phyloP scores from a whole-genome alignment of 2,888 invertebrate genomes.

The Ichneumon xanthorius region DNA sequence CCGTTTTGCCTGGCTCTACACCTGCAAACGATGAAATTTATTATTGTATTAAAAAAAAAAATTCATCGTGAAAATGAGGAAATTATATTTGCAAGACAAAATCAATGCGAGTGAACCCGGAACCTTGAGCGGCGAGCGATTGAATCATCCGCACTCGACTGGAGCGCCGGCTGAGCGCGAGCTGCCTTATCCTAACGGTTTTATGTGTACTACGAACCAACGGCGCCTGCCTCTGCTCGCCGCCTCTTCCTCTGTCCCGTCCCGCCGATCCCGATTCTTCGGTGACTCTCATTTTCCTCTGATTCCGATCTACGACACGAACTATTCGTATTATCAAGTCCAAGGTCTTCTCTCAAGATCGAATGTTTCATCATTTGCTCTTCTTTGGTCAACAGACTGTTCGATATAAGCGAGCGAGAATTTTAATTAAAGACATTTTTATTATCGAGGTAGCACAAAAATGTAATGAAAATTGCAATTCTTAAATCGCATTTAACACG shows the following conservation, averaged over 20 bases:
- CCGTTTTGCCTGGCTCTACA: too few species aligned
- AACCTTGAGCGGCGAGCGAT: slow-evolving; percentile 69
- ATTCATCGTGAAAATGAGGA: not conserved
- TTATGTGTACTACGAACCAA: slow-evolving; percentile 72
- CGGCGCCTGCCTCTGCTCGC: slow-evolving; percentile 69
- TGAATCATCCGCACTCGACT: slow-evolving; percentile 46
- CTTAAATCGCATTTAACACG: too few species aligned
- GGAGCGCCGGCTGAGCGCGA: slow-evolving; percentile 62
- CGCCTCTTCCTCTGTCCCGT: slow-evolving; percentile 56
- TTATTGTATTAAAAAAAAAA: not conserved
- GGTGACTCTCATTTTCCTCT: slow-evolving; percentile 2
- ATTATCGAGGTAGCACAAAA: too few species aligned
- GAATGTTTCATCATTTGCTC: slow-evolving; percentile 28
- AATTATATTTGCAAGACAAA: slow-evolving; percentile 41
- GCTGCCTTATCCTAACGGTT: slow-evolving; percentile 74
- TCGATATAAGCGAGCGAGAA: not conserved
- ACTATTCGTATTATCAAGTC: slow-evolving; percentile 34
- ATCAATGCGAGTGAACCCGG: slow-evolving; percentile 53
- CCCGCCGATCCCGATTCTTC: slow-evolving; percentile 49
- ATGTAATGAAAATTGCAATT: too few species aligned
- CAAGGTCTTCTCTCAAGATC: slow-evolving; percentile 44
- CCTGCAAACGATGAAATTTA: too few species aligned
- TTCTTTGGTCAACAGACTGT: not conserved
- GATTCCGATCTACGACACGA: not conserved
- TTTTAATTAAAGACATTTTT: not conserved